phyloP scores from a whole-genome alignment of 53 echinoderm and acorn worm species.

The Holothuria leucospilota region DNA sequence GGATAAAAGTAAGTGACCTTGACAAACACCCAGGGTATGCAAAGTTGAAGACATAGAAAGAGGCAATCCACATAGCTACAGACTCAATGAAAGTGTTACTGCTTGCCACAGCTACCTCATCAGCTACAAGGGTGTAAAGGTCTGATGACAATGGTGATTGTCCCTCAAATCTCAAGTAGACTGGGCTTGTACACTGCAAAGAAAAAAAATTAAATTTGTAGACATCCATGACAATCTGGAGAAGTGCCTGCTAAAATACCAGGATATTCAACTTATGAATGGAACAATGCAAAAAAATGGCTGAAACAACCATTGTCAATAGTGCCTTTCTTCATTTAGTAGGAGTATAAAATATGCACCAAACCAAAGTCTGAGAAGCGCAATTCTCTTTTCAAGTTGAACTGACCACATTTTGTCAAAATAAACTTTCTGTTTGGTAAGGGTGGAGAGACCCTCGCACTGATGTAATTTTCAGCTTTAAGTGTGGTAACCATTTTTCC shows the following conservation, averaged over 20 bases:
- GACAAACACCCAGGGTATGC: not conserved
- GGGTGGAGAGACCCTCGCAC: too few relatives aligned
- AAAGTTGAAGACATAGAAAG: constrained; percentile 17
- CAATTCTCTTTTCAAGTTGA: too few relatives aligned
- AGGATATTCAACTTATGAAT: too few relatives aligned
- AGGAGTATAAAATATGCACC: too few relatives aligned
- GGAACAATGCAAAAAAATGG: too few relatives aligned
- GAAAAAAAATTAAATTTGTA: not conserved
- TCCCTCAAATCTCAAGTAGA: not conserved
- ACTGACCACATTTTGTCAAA: too few relatives aligned
- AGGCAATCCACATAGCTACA: constrained; percentile 3
- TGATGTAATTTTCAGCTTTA: too few relatives aligned
- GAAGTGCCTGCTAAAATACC: not conserved
- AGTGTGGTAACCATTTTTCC: too few relatives aligned
- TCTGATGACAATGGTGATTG: not conserved
- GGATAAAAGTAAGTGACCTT: not conserved
- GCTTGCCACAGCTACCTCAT: not conserved
- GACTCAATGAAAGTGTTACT: not conserved
- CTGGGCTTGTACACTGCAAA: constrained; percentile 3
- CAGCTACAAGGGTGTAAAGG: not conserved
- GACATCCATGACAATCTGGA: not conserved
- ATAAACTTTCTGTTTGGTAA: too few relatives aligned
- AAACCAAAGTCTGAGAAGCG: too few relatives aligned
- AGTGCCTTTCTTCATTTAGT: too few relatives aligned
- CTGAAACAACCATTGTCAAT: too few relatives aligned